Base-by-base conservation (phyloP, 2,113 vertebrate species). In the Acrocephalus kingi region DNA sequence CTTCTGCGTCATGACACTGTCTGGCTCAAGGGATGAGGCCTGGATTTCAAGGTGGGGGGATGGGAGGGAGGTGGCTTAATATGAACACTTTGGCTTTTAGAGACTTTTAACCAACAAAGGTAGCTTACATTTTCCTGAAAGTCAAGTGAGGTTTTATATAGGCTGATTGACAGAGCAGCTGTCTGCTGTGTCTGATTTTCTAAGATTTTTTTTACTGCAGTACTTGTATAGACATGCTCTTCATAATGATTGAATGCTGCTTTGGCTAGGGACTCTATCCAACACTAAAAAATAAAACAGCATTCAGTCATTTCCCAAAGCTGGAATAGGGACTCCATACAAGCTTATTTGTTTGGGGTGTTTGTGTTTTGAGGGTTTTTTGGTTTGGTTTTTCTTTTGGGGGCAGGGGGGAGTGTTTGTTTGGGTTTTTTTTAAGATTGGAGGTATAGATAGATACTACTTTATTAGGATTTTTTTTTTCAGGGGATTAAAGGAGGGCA, bases 101-200 rank as follows among this genome's bases (percentile, higher is more conserved):
- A 84, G 9, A 30, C 33, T 62, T 41, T 20, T 79, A 92, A 46
- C 31, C 23, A 48, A 8, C 6, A 54, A 24, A 77, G 11, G 41
- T 18, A 55, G 63, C 55, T 43, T 16, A 43, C 33, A 8, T 6
- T 22, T 87, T 67, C 74, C 49, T 87, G 8, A 72, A 67, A 95
- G n/a, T 28, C 46, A 66, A 4, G 43, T 33, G 81, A 69, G 43
- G 22, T 80, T n/a, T 87, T 51, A 18, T 5, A 23, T 54, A 39
- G 62, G 17, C 17, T 86, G 73, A 91, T 8, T 66, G 68, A 87
- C 73, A 87, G 51, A 93, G 49, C 84, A 93, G 66, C 69, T 93
- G 71, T 52, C 31, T 56, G 5, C 49, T 61, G 33, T 31, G 33
- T 37, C 19, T 45, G 9, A 72, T 90, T 82, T 68, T 61, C 10